phyloP scores from a whole-genome alignment of 2,888 invertebrate genomes.

The Rhabditophanes sp. region DNA sequence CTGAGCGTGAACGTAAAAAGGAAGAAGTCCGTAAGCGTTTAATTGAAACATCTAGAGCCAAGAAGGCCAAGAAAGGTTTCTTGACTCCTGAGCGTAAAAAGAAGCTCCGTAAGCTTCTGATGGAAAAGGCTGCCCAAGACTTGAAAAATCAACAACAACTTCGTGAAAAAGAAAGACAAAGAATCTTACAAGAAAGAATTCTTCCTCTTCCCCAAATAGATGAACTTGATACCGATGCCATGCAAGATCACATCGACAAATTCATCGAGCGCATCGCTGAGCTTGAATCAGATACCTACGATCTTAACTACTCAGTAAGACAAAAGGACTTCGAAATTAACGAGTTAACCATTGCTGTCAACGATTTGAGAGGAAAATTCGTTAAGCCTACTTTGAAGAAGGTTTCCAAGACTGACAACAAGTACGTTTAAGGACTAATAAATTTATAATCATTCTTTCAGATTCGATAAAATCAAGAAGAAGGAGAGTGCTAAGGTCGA shows the following conservation, averaged over 20 bases:
- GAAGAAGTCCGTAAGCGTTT: conserved; percentile 95
- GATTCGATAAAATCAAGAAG: conserved; percentile 42
- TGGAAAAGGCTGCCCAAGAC: conserved; percentile 99
- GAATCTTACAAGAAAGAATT: conserved; percentile 82
- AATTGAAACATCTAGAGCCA: conserved; percentile 93
- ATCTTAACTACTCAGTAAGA: conserved; percentile 87
- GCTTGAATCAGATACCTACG: conserved; percentile 59
- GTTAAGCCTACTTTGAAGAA: conserved; percentile 61
- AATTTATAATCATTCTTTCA: conserved; percentile 1
- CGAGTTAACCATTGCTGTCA: conserved; percentile 97
- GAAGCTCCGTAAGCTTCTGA: conserved; percentile 94
- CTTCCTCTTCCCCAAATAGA: conserved; percentile 74
- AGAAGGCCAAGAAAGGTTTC: conserved; percentile 95
- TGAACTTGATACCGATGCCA: too few relatives aligned
- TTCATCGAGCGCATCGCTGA: conserved; percentile 53
- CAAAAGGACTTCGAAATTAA: conserved; percentile 92
- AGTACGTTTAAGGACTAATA: conserved; percentile 44
- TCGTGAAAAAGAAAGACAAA: conserved; percentile 90
- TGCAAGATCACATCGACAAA: conserved; percentile 22
- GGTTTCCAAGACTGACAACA: conserved; percentile 98
- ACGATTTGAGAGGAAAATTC: conserved; percentile 99
- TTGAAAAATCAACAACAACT: conserved; percentile 97
- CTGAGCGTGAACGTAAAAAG: conserved; percentile 92
- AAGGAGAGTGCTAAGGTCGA: conserved; percentile 34
- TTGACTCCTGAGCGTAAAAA: conserved; percentile 98